Conservation (phyloP, 2,113 vertebrate species). For the Saguinus imperator region DNA sequence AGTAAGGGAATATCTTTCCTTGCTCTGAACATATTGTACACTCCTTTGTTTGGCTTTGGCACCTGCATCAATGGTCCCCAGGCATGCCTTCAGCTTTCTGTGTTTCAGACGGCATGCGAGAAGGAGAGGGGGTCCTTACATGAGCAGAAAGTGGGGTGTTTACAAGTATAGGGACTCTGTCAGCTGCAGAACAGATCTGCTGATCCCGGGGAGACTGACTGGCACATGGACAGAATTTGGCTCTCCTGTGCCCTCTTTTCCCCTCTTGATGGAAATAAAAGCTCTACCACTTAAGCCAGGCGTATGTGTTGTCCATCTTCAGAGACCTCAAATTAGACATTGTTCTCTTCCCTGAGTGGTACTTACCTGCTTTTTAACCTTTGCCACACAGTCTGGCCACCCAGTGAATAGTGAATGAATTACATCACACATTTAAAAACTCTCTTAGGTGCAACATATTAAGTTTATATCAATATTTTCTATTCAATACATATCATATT, state of each 20-base stretch:
- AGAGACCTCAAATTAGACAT: not conserved
- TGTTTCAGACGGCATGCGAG: not conserved
- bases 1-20: fast-evolving
- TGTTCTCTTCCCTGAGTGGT: not conserved
- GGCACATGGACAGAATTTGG: not conserved
- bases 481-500: not conserved
- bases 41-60: not conserved
- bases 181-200: fast-evolving
- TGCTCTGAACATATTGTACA: too few species aligned
- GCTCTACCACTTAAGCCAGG: not conserved
- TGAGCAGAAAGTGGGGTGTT: fast-evolving
- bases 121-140: fast-evolving
- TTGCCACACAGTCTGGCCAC: not conserved
- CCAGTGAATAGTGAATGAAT: not conserved
- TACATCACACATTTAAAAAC: not conserved
- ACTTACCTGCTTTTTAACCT: not conserved
- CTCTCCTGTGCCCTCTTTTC: too few species aligned
- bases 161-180: not conserved
- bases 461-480: not conserved
- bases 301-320: not conserved
- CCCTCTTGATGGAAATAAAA: not conserved
- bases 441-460: not conserved
- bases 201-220: fast-evolving
- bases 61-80: not conserved
- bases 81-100: not conserved